A percentile compares a stretch with the other conserved stretches of the same genome.
These are phyloP conservation scores for Harpalus rufipes DNA, from an alignment of 2,888 invertebrate species.

Conservation along the genomic window DNA sequence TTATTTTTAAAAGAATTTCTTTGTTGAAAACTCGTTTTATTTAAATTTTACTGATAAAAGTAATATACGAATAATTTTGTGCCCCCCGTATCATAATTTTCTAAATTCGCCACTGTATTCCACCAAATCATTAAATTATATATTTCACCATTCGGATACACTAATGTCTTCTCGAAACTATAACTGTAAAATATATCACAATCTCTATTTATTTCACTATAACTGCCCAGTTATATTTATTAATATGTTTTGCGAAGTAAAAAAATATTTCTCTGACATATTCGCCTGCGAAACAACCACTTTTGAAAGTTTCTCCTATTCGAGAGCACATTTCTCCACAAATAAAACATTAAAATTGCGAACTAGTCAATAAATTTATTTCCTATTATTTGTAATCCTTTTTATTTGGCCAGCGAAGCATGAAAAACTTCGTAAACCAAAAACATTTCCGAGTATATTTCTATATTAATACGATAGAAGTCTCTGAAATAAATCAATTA, in stretches of 20 bases:
- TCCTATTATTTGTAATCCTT: constrained; percentile 22
- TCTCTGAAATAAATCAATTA: constrained; percentile 1
- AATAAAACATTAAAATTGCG: constrained; percentile 9
- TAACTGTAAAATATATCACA: too few relatives aligned
- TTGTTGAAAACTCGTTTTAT: too few relatives aligned
- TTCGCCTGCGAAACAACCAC: neutral
- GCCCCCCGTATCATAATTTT: too few relatives aligned
- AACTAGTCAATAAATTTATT: constrained; percentile 22
- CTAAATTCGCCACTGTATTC: too few relatives aligned
- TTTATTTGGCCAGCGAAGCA: neutral
- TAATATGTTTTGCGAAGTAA: neutral
- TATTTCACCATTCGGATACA: too few relatives aligned
- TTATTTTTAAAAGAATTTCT: too few relatives aligned
- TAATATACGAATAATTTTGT: too few relatives aligned
- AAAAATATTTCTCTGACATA: neutral
- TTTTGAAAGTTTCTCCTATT: neutral
- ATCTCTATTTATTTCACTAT: neutral
- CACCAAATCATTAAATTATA: too few relatives aligned
- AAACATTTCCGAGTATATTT: neutral
- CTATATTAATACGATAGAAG: neutral
- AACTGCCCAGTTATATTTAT: neutral
- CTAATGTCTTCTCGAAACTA: too few relatives aligned
- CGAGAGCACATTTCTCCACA: neutral
- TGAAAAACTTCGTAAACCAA: neutral
- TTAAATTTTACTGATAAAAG: too few relatives aligned